A percentile compares a stretch with the other conserved stretches of the same genome.
phyloP scores from a whole-genome alignment of 1,140 invertebrate species.

The Lasaia peninsularis region DNA sequence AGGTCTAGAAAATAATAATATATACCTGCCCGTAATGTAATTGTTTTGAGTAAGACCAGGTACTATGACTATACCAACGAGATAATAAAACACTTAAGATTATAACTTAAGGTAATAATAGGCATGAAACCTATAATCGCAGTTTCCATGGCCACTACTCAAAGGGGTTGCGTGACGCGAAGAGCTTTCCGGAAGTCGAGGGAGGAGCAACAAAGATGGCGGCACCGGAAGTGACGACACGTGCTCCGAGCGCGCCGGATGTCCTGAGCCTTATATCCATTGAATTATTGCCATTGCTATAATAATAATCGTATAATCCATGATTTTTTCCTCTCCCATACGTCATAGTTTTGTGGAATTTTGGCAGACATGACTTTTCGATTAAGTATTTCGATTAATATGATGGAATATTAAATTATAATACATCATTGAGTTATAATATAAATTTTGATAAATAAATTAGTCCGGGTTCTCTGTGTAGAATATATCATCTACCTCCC shows the following conservation, averaged over 20 bases:
- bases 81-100: too few species aligned
- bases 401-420: constrained; percentile 8
- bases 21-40: too few species aligned
- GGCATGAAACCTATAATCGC: constrained; percentile 7
- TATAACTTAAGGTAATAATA: not conserved
- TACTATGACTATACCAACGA: too few species aligned
- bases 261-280: constrained; percentile 53
- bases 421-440: too few species aligned
- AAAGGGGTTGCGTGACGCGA: constrained; percentile 51
- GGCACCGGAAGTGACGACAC: constrained; percentile 63
- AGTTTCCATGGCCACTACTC: constrained; percentile 32
- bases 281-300: constrained; percentile 59
- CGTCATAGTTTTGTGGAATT: constrained; percentile 11
- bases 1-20: too few species aligned
- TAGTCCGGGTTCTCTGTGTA: too few species aligned
- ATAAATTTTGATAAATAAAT: too few species aligned
- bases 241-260: constrained; percentile 63
- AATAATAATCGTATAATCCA: constrained; percentile 47
- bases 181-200: constrained; percentile 47
- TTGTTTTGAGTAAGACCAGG: too few species aligned
- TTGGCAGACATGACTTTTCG: constrained; percentile 20
- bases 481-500: too few species aligned
- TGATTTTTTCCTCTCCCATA: constrained; percentile 29
- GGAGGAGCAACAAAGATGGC: constrained; percentile 62
- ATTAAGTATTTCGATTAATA: constrained; percentile 14